These are phyloP conservation scores for Abscondita cerata DNA, from an alignment of 2,888 invertebrate species.

Conservation along the genomic window DNA sequence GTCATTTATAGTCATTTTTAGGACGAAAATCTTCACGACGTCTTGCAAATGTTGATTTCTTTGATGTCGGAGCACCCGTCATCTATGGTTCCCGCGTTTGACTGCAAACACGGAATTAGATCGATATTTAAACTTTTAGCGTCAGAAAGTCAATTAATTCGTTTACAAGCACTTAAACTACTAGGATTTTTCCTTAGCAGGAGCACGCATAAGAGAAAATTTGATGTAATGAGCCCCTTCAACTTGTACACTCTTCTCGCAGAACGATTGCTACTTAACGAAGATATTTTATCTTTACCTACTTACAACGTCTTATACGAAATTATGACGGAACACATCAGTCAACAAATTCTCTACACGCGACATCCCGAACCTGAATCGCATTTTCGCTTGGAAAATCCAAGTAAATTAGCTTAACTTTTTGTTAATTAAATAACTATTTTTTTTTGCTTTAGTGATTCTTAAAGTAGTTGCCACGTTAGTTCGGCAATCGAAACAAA, in stretches of 20 bases:
- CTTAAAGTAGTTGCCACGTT: conserved; percentile 98
- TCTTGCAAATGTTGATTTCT: conserved; percentile 95
- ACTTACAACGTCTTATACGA: conserved; percentile 99
- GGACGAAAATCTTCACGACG: conserved; percentile 99
- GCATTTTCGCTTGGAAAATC: conserved; percentile 94
- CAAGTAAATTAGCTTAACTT: conserved; percentile 73
- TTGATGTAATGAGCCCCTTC: conserved; percentile 98
- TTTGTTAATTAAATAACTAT: conserved; percentile 2
- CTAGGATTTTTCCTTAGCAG: conserved; percentile 97
- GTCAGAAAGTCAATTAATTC: conserved; percentile 94
- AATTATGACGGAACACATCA: conserved; percentile 97
- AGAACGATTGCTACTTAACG: conserved; percentile 87
- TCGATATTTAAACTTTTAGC: conserved; percentile 96
- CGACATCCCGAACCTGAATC: conserved; percentile 96
- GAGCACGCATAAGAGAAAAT: conserved; percentile 98
- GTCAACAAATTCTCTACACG: conserved; percentile 91
- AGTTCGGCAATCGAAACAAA: conserved; percentile 95
- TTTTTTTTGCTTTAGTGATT: conserved; percentile 76
- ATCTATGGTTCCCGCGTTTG: conserved; percentile 99
- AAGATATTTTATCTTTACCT: conserved; percentile 88
- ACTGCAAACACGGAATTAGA: conserved; percentile 95
- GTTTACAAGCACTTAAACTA: conserved; percentile 94
- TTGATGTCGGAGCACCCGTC: conserved; percentile 98
- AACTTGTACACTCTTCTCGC: conserved; percentile 97
- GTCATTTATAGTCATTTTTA: conserved; percentile 52